phyloP scores from a whole-genome alignment of 2,113 vertebrate species.

The Megaceryle maxima region DNA sequence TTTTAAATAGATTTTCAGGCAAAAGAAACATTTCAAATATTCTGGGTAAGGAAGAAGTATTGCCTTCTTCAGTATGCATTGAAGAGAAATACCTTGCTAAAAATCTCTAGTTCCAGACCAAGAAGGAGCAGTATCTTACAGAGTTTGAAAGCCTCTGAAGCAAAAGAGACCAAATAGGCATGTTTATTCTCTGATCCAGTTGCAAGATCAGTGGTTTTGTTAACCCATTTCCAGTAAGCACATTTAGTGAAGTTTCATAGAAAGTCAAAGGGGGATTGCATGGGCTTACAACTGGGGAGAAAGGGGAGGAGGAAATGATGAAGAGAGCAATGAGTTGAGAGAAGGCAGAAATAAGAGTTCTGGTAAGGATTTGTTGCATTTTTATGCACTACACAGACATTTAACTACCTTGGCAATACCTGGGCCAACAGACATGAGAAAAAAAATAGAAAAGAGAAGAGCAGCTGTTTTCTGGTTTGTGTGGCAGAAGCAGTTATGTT shows the following conservation, averaged over 20 bases:
- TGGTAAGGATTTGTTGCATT: not conserved
- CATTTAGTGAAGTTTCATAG: not conserved
- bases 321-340: not conserved
- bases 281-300: not conserved
- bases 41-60: not conserved
- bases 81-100: not conserved
- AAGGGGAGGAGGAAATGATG: not conserved
- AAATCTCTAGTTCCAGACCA: not conserved
- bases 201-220: not conserved
- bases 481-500: conserved; percentile 13
- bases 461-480: not conserved
- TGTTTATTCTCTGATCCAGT: not conserved
- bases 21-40: not conserved
- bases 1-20: not conserved
- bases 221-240: not conserved
- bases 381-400: not conserved
- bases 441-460: not conserved
- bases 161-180: not conserved
- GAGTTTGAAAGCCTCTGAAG: not conserved
- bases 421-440: not conserved
- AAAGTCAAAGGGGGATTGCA: not conserved
- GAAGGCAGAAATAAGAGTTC: not conserved
- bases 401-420: not conserved
- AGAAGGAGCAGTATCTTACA: not conserved
- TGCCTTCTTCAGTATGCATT: not conserved